A percentile compares a stretch with the other conserved stretches of the same genome.
These are phyloP conservation scores for Bolinopsis microptera DNA, from an alignment of 37 sponge, comb jelly and placozoan genomes.

Conservation along the genomic window DNA sequence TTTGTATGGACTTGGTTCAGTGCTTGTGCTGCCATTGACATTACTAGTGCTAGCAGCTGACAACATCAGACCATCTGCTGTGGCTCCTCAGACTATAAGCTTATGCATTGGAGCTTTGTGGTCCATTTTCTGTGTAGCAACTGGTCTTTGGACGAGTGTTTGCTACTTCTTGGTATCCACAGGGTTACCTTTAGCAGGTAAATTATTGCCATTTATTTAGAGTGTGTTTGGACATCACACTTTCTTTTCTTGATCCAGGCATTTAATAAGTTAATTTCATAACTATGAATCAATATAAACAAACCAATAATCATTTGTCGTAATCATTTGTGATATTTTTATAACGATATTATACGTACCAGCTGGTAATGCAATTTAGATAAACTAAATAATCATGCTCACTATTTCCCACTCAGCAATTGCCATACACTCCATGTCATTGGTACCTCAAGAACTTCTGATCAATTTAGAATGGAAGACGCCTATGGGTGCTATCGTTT, in stretches of 20 bases:
- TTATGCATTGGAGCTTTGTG: constrained; percentile 13
- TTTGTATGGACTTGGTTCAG: constrained; percentile 2
- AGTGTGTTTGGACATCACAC: too few relatives aligned
- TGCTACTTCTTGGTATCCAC: neutral
- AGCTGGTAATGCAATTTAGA: too few relatives aligned
- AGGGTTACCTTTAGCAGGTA: neutral
- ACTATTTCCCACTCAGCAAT: neutral
- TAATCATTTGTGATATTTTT: too few relatives aligned
- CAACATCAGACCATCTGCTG: constrained; percentile 50
- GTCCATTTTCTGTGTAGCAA: constrained; percentile 39
- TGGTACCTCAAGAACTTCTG: neutral
- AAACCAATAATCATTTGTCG: too few relatives aligned
- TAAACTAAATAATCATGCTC: too few relatives aligned
- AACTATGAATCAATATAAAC: too few relatives aligned
- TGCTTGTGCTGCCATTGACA: constrained; percentile 13
- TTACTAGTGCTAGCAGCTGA: constrained; percentile 9
- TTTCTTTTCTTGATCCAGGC: too few relatives aligned
- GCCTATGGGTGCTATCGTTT: neutral
- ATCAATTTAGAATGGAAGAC: neutral
- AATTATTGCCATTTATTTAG: too few relatives aligned
- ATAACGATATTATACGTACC: too few relatives aligned
- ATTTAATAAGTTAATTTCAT: too few relatives aligned
- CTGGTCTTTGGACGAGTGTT: constrained; percentile 40
- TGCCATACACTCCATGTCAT: neutral
- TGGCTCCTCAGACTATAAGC: constrained; percentile 24